Percentiles rank a stretch among this genome's conserved stretches.
Conservation (phyloP, 2,888 invertebrate species). For the Leucophenga montana region DNA sequence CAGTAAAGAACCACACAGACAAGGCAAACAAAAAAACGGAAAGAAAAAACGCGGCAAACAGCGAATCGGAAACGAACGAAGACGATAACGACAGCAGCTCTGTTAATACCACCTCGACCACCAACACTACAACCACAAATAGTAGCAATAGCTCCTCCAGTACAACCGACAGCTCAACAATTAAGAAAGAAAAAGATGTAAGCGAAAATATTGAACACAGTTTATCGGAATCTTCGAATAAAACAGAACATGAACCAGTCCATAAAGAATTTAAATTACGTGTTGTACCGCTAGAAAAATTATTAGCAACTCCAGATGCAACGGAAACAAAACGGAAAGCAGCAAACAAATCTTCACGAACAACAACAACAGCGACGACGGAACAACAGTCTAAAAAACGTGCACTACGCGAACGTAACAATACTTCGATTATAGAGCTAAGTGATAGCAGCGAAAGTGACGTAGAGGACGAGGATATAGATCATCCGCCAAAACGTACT, state of each 20-base stretch:
- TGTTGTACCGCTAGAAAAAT: slow-evolving; percentile 66
- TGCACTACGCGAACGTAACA: slow-evolving; percentile 48
- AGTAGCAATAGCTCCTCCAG: not conserved
- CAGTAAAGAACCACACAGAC: slow-evolving; percentile 39
- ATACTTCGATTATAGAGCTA: slow-evolving; percentile 58
- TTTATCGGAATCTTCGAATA: slow-evolving; percentile 31
- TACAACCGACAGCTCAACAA: not conserved
- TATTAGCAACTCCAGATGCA: slow-evolving; percentile 56
- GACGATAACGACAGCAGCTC: slow-evolving; percentile 34
- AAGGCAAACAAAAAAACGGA: slow-evolving; percentile 19
- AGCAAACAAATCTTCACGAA: not conserved
- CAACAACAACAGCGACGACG: not conserved
- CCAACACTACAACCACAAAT: not conserved
- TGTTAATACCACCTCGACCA: slow-evolving; percentile 12
- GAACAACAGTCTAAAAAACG: slow-evolving; percentile 33
- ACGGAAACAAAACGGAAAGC: not conserved
- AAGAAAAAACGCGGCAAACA: slow-evolving; percentile 33
- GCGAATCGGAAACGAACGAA: slow-evolving; percentile 36
- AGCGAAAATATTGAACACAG: slow-evolving; percentile 32
- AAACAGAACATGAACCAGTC: slow-evolving; percentile 20
- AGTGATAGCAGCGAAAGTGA: slow-evolving; percentile 54
- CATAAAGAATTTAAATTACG: slow-evolving; percentile 60
- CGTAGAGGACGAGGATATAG: slow-evolving; percentile 17
- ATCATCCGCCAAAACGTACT: not conserved
- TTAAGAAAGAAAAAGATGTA: not conserved